phyloP scores from a whole-genome alignment of 2,888 invertebrate genomes.

The Stenodema calcarata region DNA sequence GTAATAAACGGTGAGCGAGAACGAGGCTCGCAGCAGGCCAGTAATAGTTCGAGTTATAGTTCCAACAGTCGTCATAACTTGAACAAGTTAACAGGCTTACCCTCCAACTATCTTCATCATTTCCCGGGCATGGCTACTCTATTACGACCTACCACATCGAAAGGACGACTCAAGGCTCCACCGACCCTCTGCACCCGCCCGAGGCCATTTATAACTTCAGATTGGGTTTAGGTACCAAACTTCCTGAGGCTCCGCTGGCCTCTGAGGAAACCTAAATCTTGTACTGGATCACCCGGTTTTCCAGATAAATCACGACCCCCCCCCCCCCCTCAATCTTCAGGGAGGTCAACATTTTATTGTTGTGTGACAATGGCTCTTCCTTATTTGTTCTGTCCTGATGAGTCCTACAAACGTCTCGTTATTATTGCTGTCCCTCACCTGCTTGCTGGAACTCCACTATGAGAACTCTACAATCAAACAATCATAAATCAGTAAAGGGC shows the following conservation, averaged over 20 bases:
- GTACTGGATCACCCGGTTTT: neutral
- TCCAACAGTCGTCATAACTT: slow-evolving; percentile 29
- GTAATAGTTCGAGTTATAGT: slow-evolving; percentile 6
- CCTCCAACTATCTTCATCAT: slow-evolving; percentile 23
- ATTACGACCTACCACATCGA: slow-evolving; percentile 8
- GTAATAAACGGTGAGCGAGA: neutral
- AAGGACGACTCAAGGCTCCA: neutral
- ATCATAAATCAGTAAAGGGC: too few species aligned
- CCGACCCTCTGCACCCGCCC: slow-evolving; percentile 1
- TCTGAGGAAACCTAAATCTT: neutral
- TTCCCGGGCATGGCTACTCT: slow-evolving; percentile 14
- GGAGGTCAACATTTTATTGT: slow-evolving; percentile 1
- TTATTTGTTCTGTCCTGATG: slow-evolving; percentile 8
- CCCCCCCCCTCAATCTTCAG: neutral
- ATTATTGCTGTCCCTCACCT: too few species aligned
- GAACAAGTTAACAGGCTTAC: neutral
- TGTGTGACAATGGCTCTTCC: neutral
- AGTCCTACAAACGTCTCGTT: neutral
- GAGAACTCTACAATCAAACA: too few species aligned
- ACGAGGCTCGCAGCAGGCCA: neutral
- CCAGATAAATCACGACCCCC: slow-evolving; percentile 17
- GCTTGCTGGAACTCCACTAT: too few species aligned
- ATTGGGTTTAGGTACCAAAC: slow-evolving; percentile 36
- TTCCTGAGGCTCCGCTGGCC: neutral
- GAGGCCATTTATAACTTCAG: slow-evolving; percentile 30